A percentile compares a stretch with the other conserved stretches of the same genome.
Conservation (phyloP, 2,888 invertebrate species). For the Xestobium rufovillosum region DNA sequence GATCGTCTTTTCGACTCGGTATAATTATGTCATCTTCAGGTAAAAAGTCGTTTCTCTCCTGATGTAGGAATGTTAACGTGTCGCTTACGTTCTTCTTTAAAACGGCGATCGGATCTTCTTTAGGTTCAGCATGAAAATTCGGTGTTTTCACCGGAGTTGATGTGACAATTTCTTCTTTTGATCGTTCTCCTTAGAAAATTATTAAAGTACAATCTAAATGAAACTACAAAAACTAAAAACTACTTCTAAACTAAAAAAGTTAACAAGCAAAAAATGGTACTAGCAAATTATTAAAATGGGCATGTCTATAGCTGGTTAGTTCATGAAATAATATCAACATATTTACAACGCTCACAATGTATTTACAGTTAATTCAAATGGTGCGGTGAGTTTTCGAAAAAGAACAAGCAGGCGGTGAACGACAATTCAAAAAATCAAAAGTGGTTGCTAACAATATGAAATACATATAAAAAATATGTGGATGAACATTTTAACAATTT, state of each 20-base stretch:
- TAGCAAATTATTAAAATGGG: conserved; percentile 38
- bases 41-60: conserved; percentile 42
- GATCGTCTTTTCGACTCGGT: conserved; percentile 40
- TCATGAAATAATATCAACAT: not conserved
- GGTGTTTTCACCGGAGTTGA: conserved; percentile 28
- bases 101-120: conserved; percentile 31
- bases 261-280: conserved; percentile 9
- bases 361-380: too few species aligned
- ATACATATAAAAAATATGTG: too few species aligned
- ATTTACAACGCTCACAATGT: not conserved
- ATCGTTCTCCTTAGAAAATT: conserved; percentile 26
- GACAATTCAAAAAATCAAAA: too few species aligned
- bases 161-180: conserved; percentile 26
- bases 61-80: conserved; percentile 41
- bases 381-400: too few species aligned
- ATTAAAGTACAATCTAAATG: not conserved
- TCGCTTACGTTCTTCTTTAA: conserved; percentile 39
- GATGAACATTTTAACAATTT: too few species aligned
- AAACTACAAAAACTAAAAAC: conserved; percentile 22
- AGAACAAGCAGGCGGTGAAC: too few species aligned
- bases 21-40: conserved; percentile 41
- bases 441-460: too few species aligned
- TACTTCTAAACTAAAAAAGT: conserved; percentile 24
- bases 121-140: conserved; percentile 11
- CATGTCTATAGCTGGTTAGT: conserved; percentile 30